Conservation (phyloP, 2,888 invertebrate species). For the Drosophila formosana region DNA sequence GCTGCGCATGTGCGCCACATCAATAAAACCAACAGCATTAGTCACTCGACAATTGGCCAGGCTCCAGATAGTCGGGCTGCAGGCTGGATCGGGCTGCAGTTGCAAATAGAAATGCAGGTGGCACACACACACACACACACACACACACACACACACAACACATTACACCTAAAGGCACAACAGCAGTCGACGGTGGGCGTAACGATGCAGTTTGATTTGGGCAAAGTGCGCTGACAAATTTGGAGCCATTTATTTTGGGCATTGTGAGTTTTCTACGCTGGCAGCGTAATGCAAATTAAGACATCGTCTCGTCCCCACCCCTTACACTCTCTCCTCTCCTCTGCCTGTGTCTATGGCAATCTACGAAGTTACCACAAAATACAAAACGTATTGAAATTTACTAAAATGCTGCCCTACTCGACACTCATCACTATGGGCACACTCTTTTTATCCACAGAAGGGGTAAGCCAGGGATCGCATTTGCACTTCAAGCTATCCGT, state of each 20-base stretch:
- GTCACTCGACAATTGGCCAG: slow-evolving; percentile 67
- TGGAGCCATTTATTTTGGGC: slow-evolving; percentile 69
- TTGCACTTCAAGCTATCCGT: slow-evolving; percentile 69
- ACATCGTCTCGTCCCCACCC: slow-evolving; percentile 1
- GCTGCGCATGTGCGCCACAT: slow-evolving; percentile 70
- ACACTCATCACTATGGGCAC: too few species aligned
- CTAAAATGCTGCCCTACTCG: too few species aligned
- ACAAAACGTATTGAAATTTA: background rate
- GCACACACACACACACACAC: slow-evolving; percentile 17
- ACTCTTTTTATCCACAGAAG: too few species aligned
- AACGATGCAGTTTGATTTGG: slow-evolving; percentile 70
- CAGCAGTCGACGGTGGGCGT: slow-evolving; percentile 62
- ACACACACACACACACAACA: slow-evolving; percentile 9
- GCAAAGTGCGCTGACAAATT: slow-evolving; percentile 78
- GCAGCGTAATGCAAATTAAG: slow-evolving; percentile 73
- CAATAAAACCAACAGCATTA: slow-evolving; percentile 78
- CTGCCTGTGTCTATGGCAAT: slow-evolving; percentile 3
- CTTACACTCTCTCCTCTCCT: background rate
- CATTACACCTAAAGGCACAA: slow-evolving; percentile 26
- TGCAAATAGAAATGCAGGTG: slow-evolving; percentile 62
- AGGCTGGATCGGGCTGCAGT: slow-evolving; percentile 19
- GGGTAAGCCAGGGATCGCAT: slow-evolving; percentile 23
- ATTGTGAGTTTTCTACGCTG: slow-evolving; percentile 54
- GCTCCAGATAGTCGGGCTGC: slow-evolving; percentile 1
- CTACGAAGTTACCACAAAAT: slow-evolving; percentile 27